Percentiles rank a stretch among this genome's conserved stretches.
Conservation (phyloP, 2,797 vertebrate species). For the Lycodopsis pacificus region DNA sequence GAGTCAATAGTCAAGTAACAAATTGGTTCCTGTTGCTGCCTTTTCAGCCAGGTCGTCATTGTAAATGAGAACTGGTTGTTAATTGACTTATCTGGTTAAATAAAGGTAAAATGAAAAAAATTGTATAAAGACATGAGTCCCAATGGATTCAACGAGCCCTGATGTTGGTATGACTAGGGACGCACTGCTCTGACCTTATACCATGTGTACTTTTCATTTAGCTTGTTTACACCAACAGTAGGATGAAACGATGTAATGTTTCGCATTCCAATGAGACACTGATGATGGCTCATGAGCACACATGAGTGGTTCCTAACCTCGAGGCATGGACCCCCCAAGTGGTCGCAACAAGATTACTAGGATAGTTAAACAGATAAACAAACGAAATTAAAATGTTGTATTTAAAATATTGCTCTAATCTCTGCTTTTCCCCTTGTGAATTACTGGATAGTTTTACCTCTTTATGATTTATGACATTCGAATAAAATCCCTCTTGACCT, state of each 20-base stretch:
- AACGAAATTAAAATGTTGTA: background rate
- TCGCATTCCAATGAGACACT: background rate
- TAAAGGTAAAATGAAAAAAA: too few species aligned
- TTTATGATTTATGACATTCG: too few species aligned
- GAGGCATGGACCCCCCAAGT: background rate
- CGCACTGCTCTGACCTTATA: background rate
- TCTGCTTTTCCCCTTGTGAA: background rate
- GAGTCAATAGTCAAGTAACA: background rate
- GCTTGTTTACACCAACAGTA: background rate
- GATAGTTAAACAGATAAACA: background rate
- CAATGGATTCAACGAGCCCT: background rate
- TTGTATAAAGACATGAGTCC: background rate
- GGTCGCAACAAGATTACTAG: background rate
- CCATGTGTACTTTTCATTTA: background rate
- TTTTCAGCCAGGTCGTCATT: too few species aligned
- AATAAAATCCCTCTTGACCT: background rate
- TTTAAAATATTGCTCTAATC: background rate
- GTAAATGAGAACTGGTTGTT: too few species aligned
- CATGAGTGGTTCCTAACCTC: background rate
- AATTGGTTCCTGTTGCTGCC: too few species aligned
- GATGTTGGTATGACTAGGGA: background rate
- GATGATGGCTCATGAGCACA: background rate
- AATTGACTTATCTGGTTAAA: too few species aligned
- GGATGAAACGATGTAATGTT: background rate
- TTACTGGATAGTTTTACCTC: background rate